Evolutionary conservation across 2,797 vertebrate genomes (phyloP), one percentile per base, ranked within the genome.

Genomic region (Esox lucius): DNA sequence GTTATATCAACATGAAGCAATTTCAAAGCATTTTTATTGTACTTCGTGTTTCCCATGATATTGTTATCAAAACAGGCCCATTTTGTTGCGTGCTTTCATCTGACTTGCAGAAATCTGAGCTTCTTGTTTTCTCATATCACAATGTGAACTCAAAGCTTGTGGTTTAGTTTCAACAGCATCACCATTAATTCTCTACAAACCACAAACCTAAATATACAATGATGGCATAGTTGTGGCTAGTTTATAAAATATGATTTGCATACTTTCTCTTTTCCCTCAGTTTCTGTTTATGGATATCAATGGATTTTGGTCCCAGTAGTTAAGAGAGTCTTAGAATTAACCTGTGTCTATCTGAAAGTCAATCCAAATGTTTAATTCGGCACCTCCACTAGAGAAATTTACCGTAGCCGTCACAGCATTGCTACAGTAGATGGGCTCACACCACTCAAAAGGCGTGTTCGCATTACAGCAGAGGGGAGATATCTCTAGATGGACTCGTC

Each of bases 191-290:
- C 39, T 51, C 15, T 65, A 28, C 66, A 67, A 62, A 39, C 73
- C 33, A 26, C 73, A 56, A 70, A 46, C 67, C 33, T 72, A 56
- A 71, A 28, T 53, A 51, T 64, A 67, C 46, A 33, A 53, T 35
- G 13, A 28, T 22, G 19, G 39, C 69, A 66, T 65, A 66, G 61
- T 49, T 76, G 75, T 56, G 61, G 48, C 31, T 26, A 42, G 49
- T 56, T 68, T 68, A 53, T 70, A 68, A 67, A 70, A 17, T 48
- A 31, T 35, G 66, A 68, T 76, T 67, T 76, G 74, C 70, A 76
- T 75, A 67, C 61, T 79, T 61, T 74, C 53, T n/a, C 67, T 68
- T 68, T 48, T 19, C n/a, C 59, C 68, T 39, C 31, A 24, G 46
- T 51, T 65, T 59, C 49, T 0, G 9, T 35, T 19, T 1, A 35